phyloP scores from a whole-genome alignment of 2,888 invertebrate genomes.

The Dicyrtomina minuta region DNA sequence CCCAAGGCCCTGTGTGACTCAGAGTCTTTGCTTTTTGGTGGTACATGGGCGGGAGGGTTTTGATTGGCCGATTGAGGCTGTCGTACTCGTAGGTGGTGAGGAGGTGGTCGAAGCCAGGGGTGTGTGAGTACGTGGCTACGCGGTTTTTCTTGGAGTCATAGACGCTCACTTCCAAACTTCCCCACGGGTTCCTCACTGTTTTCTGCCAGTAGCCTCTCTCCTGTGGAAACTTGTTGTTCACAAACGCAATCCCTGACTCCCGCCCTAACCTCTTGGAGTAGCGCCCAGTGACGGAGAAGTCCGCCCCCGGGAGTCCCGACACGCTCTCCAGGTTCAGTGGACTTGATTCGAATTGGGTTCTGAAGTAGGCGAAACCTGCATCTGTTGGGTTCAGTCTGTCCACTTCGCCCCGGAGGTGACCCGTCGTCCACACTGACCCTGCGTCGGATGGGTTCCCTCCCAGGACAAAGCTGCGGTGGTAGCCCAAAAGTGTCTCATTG shows the following conservation, averaged over 20 bases:
- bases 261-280: neutral
- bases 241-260: constrained; percentile 4
- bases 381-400: constrained; percentile 7
- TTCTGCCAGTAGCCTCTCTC: neutral
- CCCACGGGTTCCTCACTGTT: neutral
- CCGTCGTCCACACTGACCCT: constrained; percentile 11
- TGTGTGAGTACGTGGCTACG: constrained; percentile 22
- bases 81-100: constrained; percentile 39
- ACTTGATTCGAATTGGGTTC: constrained; percentile 2
- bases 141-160: neutral
- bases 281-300: constrained; percentile 6
- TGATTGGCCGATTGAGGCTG: constrained; percentile 30
- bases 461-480: constrained; percentile 1
- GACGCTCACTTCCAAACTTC: neutral
- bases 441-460: neutral
- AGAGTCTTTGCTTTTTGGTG: constrained; percentile 38
- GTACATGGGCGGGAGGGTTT: constrained; percentile 47
- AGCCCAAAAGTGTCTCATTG: constrained; percentile 3
- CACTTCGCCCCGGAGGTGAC: constrained; percentile 1
- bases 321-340: neutral
- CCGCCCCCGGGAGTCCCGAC: constrained; percentile 17
- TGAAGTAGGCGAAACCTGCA: constrained; percentile 27
- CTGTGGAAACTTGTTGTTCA: too few relatives aligned
- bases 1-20: neutral
- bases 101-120: constrained; percentile 22